Base-by-base conservation (phyloP, 2,888 invertebrate genomes). In the Xiphydria camelus region DNA sequence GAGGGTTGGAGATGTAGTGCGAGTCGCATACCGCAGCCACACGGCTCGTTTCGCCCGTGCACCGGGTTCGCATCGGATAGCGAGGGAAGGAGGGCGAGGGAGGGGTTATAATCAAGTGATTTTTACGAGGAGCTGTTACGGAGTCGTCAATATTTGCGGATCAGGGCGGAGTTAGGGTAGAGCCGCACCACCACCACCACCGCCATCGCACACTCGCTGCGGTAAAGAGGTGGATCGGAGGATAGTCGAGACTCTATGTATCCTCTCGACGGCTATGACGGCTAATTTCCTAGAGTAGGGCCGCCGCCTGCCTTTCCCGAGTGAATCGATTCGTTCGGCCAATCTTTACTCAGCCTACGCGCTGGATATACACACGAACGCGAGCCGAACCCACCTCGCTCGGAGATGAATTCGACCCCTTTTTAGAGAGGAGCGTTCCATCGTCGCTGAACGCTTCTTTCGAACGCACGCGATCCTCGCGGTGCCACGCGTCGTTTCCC, bases 41-140 rank as follows among this genome's bases (percentile, higher is more conserved):
- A n/a, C n/a, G n/a, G n/a, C n/a, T n/a, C n/a, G n/a, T n/a, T n/a
- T n/a, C n/a, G n/a, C n/a, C n/a, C n/a, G n/a, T n/a, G n/a, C n/a
- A n/a, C n/a, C n/a, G n/a, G n/a, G n/a, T n/a, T n/a, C n/a, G n/a
- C 23, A 6, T 23, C 33, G 33, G 33, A 33, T 7, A 18, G 5
- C 7, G 2, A 15, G 20, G 17, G 7, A 22, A 20, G 31, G 7
- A 14, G 22, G n/a, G 20, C 22, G 34, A 34, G 35, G 19, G 36
- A 33, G 34, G 40, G 34, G 35, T 34, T 35, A 47, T 44, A 52
- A 67, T 66, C 64, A 61, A 65, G 64, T 55, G 62, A 66, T 66
- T 69, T 68, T 66, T 69, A 66, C 64, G 67, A 66, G 57, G 48
- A 53, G 55, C 52, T 45, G 55, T 66, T 61, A 62, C 59, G 58